Conservation (phyloP, 2,797 vertebrate species). For the Alectoris magna region DNA sequence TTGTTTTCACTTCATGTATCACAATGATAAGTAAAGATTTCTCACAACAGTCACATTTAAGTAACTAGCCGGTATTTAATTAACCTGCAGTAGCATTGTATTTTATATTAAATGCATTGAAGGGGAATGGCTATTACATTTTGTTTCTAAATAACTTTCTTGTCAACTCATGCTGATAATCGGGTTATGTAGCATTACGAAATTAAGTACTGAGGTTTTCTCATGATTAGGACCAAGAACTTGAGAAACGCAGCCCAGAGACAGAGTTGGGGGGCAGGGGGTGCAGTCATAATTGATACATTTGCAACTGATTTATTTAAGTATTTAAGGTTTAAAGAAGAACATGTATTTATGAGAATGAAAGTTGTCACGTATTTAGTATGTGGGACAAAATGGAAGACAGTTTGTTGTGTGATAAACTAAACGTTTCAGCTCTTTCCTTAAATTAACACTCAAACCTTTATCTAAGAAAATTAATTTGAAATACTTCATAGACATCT, state of each 20-base stretch:
- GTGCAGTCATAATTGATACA: not conserved
- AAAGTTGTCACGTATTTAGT: not conserved
- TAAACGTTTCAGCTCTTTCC: not conserved
- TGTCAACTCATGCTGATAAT: constrained; percentile 20
- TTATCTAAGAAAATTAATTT: not conserved
- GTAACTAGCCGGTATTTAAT: constrained; percentile 34
- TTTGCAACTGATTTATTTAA: constrained; percentile 1
- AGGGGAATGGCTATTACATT: constrained; percentile 39
- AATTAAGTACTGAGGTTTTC: not conserved
- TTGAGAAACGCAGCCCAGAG: not conserved
- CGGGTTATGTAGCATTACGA: not conserved
- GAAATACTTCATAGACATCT: not conserved
- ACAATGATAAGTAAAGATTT: constrained; percentile 21
- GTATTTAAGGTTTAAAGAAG: not conserved
- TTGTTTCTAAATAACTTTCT: constrained; percentile 34
- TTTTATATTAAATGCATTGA: constrained; percentile 5
- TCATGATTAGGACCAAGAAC: not conserved
- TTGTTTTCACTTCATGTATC: not conserved
- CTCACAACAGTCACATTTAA: constrained; percentile 22
- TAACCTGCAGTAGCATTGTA: not conserved
- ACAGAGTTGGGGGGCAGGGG: not conserved
- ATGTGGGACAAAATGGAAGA: not conserved
- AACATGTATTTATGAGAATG: not conserved
- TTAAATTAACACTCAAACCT: not conserved
- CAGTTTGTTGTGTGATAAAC: not conserved